Evolutionary conservation across 2,888 invertebrate genomes (phyloP), one percentile per base, ranked within the genome.

Genomic region (Girardia tigrina): DNA sequence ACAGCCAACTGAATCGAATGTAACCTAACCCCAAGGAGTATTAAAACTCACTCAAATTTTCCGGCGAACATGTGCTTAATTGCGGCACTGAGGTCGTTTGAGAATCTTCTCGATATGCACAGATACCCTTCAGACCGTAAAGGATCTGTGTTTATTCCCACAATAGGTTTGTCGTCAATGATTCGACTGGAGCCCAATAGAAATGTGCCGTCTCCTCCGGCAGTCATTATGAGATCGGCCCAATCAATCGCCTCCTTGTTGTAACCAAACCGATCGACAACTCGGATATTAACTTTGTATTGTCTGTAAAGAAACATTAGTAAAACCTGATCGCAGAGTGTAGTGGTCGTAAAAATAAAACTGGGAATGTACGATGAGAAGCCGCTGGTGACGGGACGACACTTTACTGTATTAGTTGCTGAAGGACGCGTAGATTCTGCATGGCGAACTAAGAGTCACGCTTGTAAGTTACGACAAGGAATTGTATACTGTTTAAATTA

Each of bases 181-280:
- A 94, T 89, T 83, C 89, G 88, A 81, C 90, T 91, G 4, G 97
- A 92, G 0, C 94, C 93, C 80, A 95, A 86, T 29, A 98, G 87
- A 85, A 94, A 98, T 0, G 97, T 98, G 0, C 98, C 98, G 84
- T 98, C 98, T 0, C 98, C 98, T 4, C 97, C 97, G 75, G 86
- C 85, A 26, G 86, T 84, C 73, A 87, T 82, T 6, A 87, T 81
- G 12, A 85, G 84, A 85, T 97, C 95, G 29, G 94, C 93, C 92
- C 94, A 93, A 70, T 89, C 88, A 80, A 95, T 89, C 78, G 89
- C 86, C 72, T 88, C 88, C 79, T 87, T 87, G 78, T 87, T 87
- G 81, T 89, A 88, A 78, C 87, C 87, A 80, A 84, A 85, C 14
- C 86, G 79, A 72, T 84, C 81, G 0, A 87, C 85, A 8, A 86